phyloP scores from a whole-genome alignment of 2,113 vertebrate species.

The Accipiter cooperii region DNA sequence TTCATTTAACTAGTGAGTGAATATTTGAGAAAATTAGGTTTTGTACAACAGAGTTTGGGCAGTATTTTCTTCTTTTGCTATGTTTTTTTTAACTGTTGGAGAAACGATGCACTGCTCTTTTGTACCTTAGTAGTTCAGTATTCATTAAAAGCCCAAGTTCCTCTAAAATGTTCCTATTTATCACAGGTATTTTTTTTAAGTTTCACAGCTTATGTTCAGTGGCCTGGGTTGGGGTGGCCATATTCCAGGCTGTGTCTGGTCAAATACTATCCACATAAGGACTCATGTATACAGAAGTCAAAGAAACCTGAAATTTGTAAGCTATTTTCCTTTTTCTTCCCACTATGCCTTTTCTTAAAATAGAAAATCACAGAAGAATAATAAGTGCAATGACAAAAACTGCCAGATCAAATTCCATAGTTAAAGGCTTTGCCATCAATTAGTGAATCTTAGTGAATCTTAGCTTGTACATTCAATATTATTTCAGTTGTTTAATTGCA shows the following conservation, averaged over 20 bases:
- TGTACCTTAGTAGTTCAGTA: neutral
- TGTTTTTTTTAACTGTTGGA: neutral
- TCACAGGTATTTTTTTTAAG: neutral
- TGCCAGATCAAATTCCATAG: neutral
- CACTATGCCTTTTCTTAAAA: neutral
- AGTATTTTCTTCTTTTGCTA: neutral
- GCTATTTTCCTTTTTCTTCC: neutral
- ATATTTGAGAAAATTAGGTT: neutral
- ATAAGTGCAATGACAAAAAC: neutral
- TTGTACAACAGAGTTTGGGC: neutral
- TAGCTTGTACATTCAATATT: neutral
- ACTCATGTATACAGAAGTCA: neutral
- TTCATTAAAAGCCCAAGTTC: neutral
- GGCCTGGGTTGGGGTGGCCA: neutral
- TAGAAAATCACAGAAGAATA: neutral
- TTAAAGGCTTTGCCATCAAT: neutral
- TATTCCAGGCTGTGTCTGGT: neutral
- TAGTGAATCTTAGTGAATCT: neutral
- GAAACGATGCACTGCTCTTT: neutral
- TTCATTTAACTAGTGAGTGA: neutral
- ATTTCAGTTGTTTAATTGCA: neutral
- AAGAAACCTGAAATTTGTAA: neutral
- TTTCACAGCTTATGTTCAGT: neutral
- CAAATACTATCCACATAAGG: neutral
- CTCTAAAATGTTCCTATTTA: neutral